These are phyloP conservation scores for Sinodicranocentrus sp. DNA, from an alignment of 2,888 invertebrate species.

Conservation along the genomic window DNA sequence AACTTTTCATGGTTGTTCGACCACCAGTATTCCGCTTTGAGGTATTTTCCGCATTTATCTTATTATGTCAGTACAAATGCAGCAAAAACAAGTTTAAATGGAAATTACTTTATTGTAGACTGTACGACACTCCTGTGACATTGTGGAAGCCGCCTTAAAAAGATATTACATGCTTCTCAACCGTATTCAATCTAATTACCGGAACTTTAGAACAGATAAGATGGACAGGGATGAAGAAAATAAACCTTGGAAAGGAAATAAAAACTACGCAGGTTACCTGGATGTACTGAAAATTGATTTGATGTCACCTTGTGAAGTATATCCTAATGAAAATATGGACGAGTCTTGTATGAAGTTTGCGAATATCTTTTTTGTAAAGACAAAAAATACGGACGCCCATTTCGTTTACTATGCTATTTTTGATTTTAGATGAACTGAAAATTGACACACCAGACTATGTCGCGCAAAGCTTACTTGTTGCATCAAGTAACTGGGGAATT, in stretches of 20 bases:
- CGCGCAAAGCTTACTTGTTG: conserved; percentile 77
- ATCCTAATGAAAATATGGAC: conserved; percentile 85
- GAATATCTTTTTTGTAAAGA: conserved; percentile 4
- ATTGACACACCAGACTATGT: conserved; percentile 77
- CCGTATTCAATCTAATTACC: conserved; percentile 15
- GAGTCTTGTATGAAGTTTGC: conserved; percentile 85
- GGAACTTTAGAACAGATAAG: conserved; percentile 24
- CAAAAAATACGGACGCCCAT: too few relatives aligned
- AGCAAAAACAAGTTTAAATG: not conserved
- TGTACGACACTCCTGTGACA: conserved; percentile 80
- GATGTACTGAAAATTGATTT: conserved; percentile 82
- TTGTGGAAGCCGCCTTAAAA: conserved; percentile 81
- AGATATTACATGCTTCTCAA: conserved; percentile 79
- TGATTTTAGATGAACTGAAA: conserved; percentile 76
- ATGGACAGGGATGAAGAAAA: not conserved
- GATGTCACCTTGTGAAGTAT: conserved; percentile 82
- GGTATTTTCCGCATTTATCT: conserved; percentile 72
- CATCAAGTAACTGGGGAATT: conserved; percentile 87
- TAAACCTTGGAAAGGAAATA: conserved; percentile 74
- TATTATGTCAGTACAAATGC: not conserved
- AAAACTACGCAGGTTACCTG: conserved; percentile 79
- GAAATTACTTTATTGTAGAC: conserved; percentile 77
- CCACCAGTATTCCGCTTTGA: conserved; percentile 80
- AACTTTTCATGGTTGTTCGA: conserved; percentile 79
- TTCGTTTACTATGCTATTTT: too few relatives aligned